Conservation (phyloP, 1,140 invertebrate genomes). For the Apocrypta bakeri region DNA sequence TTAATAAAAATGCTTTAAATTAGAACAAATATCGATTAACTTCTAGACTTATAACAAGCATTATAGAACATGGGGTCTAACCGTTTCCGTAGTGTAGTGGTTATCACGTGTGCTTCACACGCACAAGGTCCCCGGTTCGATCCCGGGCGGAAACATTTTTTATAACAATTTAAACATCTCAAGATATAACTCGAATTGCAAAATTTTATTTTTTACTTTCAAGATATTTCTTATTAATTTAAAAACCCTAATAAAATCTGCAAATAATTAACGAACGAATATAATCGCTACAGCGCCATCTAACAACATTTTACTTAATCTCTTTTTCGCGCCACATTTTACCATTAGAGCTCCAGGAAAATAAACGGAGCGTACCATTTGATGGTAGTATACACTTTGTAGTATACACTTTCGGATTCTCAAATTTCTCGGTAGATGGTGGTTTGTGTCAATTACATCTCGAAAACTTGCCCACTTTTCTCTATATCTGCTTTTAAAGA, state of each 20-base stretch:
- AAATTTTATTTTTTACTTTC: neutral
- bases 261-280: neutral
- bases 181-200: too few species aligned
- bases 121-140: conserved; percentile 90
- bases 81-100: conserved; percentile 79
- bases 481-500: neutral
- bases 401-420: neutral
- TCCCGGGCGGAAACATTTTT: conserved; percentile 85
- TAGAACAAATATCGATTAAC: neutral
- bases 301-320: neutral
- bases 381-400: too few species aligned
- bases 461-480: neutral
- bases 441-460: neutral
- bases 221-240: neutral
- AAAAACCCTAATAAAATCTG: neutral
- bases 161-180: neutral
- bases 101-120: conserved; percentile 74
- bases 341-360: neutral
- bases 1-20: neutral
- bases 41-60: neutral
- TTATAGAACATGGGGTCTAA: neutral
- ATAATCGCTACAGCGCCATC: neutral
- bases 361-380: neutral
- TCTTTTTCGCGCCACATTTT: neutral
- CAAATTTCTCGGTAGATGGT: neutral